Evolutionary conservation across 2,113 vertebrate genomes (phyloP), one percentile per base, ranked within the genome.

Genomic region (Triplophysa rosa): DNA sequence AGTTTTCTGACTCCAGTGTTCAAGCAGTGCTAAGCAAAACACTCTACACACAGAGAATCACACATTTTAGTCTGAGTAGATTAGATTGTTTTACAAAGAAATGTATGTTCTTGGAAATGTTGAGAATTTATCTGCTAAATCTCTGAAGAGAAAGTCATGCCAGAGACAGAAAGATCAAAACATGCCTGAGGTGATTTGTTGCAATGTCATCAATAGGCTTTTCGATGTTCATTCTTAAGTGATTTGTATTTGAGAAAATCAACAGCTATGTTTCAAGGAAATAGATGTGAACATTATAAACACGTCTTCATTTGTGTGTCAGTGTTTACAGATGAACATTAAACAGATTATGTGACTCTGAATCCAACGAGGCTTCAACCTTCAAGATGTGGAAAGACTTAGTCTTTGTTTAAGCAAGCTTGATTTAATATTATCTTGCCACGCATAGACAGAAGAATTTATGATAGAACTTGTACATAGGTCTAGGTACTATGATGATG

Each of bases 271-370:
- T 62, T 65, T 72, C 11, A 66, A 58, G 17, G 12, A 42, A 66
- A 17, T 61, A 66, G 23, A 74, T 42, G 69, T 47, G 64, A 61
- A 14, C 49, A 42, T 56, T 80, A 24, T 66, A 65, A 80, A 80
- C 62, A 72, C 7, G 23, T 17, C 5, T 24, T 62, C 71, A 62
- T 74, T 62, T 62, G 71, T 59, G 23, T 37, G 47, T 71, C 69
- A 59, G 4, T 64, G 68, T 84, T 81, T 81, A 68, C 59, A 23
- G 59, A 8, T 84, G 66, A 78, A 84, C 79, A 81, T 74, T 84
- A 24, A 70, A 74, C 75, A 81, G 79, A 61, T 84, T 63, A 21
- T 17, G 19, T 19, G 37, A 67, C 49, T 19, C 37, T 42, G 29
- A 40, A 68, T 74, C 71, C 64, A 65, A 19, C 23, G 24, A 68